These are phyloP conservation scores for Takifugu rubripes DNA, from an alignment of 2,797 vertebrate species.

Conservation along the genomic window DNA sequence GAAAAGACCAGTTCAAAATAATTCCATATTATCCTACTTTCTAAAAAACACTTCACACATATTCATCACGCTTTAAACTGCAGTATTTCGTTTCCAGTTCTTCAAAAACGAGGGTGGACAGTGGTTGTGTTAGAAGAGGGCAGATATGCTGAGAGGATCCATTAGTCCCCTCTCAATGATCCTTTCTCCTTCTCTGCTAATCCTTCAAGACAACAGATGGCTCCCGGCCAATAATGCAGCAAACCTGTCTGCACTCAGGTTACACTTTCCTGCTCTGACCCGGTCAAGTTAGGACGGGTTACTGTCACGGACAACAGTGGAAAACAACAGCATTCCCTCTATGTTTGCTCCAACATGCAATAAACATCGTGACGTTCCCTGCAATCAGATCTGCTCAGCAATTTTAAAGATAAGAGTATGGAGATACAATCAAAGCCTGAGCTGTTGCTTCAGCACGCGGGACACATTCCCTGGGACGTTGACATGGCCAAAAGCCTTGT, in stretches of 20 bases:
- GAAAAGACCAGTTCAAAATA: slow-evolving; percentile 36
- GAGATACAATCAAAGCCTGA: too few species aligned
- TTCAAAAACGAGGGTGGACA: neutral
- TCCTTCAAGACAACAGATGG: slow-evolving; percentile 60
- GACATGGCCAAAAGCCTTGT: too few species aligned
- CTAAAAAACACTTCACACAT: slow-evolving; percentile 17
- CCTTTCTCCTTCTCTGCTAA: slow-evolving; percentile 53
- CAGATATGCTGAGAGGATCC: slow-evolving; percentile 47
- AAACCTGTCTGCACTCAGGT: slow-evolving; percentile 34
- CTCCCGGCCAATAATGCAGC: slow-evolving; percentile 51
- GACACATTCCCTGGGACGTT: too few species aligned
- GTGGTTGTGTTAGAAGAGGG: slow-evolving; percentile 24
- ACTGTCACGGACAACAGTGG: slow-evolving; percentile 2
- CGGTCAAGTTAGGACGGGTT: neutral
- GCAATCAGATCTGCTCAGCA: too few species aligned
- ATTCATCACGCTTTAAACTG: slow-evolving; percentile 13
- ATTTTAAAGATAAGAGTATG: too few species aligned
- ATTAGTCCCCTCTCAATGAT: slow-evolving; percentile 64
- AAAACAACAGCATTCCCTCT: too few species aligned
- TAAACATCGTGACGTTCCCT: too few species aligned
- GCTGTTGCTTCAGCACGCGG: too few species aligned
- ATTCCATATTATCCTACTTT: slow-evolving; percentile 23
- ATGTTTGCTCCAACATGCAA: too few species aligned
- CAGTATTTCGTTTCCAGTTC: neutral
- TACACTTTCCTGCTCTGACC: slow-evolving; percentile 26